Percentiles rank a stretch among this genome's conserved stretches.
These are phyloP conservation scores for Luidia sarsii DNA, from an alignment of 53 echinoderm and acorn worm genomes.

Conservation along the genomic window DNA sequence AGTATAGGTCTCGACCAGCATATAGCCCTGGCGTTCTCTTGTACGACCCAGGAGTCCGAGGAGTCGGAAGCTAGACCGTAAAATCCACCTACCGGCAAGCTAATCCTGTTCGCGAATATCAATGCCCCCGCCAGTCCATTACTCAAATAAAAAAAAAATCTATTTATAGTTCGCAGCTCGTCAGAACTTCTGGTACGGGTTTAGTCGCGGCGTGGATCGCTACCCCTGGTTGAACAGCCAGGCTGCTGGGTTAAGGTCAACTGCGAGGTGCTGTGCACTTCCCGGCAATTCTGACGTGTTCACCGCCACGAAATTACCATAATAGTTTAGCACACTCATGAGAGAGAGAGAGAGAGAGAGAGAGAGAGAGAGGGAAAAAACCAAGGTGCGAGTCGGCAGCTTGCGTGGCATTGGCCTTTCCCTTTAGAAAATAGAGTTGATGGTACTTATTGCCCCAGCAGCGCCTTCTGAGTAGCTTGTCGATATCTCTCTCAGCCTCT, in stretches of 20 bases:
- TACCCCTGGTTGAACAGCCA: not conserved
- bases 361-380: too few relatives aligned
- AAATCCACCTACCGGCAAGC: not conserved
- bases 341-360: not conserved
- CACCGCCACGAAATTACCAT: not conserved
- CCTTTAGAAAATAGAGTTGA: too few relatives aligned
- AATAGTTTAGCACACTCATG: not conserved
- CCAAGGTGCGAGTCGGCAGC: too few relatives aligned
- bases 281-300: not conserved
- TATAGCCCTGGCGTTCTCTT: too few relatives aligned
- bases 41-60: not conserved
- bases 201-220: too few relatives aligned
- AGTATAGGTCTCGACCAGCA: too few relatives aligned
- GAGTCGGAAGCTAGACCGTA: not conserved
- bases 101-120: not conserved
- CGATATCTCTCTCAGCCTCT: too few relatives aligned
- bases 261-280: not conserved
- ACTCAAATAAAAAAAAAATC: not conserved
- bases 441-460: too few relatives aligned
- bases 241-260: conserved; percentile 1
- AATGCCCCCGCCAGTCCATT: not conserved
- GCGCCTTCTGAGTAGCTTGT: too few relatives aligned
- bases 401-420: too few relatives aligned
- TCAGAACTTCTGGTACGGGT: too few relatives aligned
- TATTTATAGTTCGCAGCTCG: conserved; percentile 7